phyloP scores from a whole-genome alignment of 2,888 invertebrate genomes.

The Epistrophella euchroma region DNA sequence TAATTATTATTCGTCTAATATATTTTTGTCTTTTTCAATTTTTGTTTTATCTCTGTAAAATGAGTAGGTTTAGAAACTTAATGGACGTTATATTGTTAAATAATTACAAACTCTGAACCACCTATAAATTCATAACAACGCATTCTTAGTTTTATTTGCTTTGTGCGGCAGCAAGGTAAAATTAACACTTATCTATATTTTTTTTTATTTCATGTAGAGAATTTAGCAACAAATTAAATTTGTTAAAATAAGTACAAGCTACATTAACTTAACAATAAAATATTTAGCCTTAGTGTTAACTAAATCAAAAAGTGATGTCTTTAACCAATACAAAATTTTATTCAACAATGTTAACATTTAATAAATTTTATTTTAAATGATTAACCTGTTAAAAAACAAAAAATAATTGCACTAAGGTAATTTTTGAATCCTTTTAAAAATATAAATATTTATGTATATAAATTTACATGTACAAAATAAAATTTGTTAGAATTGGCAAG shows the following conservation, averaged over 20 bases:
- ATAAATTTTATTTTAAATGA: slow-evolving; percentile 37
- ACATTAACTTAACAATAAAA: slow-evolving; percentile 45
- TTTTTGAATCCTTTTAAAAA: slow-evolving; percentile 35
- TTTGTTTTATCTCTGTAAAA: slow-evolving; percentile 48
- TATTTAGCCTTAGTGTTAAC: slow-evolving; percentile 33
- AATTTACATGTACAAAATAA: slow-evolving; percentile 7
- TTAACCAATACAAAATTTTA: slow-evolving; percentile 4
- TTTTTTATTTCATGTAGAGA: slow-evolving; percentile 6
- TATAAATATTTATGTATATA: not conserved
- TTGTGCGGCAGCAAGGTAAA: slow-evolving; percentile 68
- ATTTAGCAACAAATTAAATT: slow-evolving; percentile 36
- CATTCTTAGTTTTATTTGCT: slow-evolving; percentile 69
- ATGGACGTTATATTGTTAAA: slow-evolving; percentile 67
- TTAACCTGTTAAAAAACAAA: slow-evolving; percentile 43
- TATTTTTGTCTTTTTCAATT: slow-evolving; percentile 14
- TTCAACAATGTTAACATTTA: slow-evolving; percentile 52
- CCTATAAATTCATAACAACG: slow-evolving; percentile 45
- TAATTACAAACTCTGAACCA: slow-evolving; percentile 53
- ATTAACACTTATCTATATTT: slow-evolving; percentile 12
- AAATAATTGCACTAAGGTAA: slow-evolving; percentile 66
- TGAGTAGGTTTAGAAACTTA: slow-evolving; percentile 69
- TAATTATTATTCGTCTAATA: slow-evolving; percentile 32
- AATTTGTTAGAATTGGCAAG: slow-evolving; percentile 66
- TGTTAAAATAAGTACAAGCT: slow-evolving; percentile 72
- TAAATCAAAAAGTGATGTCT: slow-evolving; percentile 46